Evolutionary conservation across 2,113 vertebrate genomes (phyloP), one percentile per base, ranked within the genome.

Genomic region (Lagenorhynchus albirostris): DNA sequence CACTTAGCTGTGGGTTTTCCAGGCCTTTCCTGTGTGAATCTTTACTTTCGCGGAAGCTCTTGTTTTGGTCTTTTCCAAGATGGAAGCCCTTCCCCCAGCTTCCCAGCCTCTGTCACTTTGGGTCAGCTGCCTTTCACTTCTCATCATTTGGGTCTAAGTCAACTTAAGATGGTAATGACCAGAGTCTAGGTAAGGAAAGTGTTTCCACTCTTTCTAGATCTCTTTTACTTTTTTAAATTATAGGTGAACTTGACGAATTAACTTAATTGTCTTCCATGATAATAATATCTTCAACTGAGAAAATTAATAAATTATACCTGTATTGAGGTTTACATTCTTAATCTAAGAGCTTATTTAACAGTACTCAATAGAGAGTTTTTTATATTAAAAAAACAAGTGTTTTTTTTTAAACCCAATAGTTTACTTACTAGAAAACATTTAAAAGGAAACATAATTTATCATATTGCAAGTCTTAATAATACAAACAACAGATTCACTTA

Each of bases 21-120:
- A 97, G 96, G 94, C 86, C 92, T 97, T 98, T 97, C 94, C 97
- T 98, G 87, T 96, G 96, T 96, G 97, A 95, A 92, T 89, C 97
- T 91, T 91, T 83, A 89, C 89, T 95, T 95, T 89, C 70, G 0
- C 84, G 53, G 83, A 96, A 89, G 81, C 50, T 91, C 92, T 84
- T 63, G 86, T 83, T 93, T 97, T 53, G n/a, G 38, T 36, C 77
- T 97, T 87, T 96, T 88, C 91, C 76, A 44, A 26, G 44, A 82
- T 0, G 41, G 77, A 97, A 91, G 53, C 65, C 68, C 73, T 93
- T 80, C 79, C 85, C 91, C 62, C 86, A 58, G 47, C 65, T 62
- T 93, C 71, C 84, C 58, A 31, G 53, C 31, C 26, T 84, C 92
- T 70, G 38, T 65, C 20, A 13, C 74, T 31, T n/a, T 8, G 4